phyloP scores from a whole-genome alignment of 2,113 vertebrate species.

The Neopipo cinnamomea region DNA sequence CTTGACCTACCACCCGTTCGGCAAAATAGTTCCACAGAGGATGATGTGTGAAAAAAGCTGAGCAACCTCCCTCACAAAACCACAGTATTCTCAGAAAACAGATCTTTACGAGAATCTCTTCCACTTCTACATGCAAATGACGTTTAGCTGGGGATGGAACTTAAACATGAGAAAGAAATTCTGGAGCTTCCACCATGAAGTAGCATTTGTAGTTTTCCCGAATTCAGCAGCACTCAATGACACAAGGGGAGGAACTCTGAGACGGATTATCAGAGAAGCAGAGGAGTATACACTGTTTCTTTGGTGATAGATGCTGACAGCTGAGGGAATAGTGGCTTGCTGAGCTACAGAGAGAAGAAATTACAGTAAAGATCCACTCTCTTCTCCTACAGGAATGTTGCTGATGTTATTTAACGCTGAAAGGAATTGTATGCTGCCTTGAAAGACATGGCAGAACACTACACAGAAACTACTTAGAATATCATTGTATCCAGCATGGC shows the following conservation, averaged over 20 bases:
- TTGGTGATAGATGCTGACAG: background rate
- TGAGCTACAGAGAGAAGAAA: background rate
- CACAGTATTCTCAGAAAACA: background rate
- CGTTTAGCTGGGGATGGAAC: background rate
- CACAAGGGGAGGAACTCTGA: background rate
- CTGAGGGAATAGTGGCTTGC: background rate
- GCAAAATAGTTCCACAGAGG: background rate
- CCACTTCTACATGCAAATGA: background rate
- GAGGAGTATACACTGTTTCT: background rate
- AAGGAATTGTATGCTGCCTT: background rate
- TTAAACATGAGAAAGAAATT: background rate
- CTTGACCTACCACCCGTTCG: background rate
- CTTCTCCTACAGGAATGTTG: background rate
- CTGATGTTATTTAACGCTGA: background rate
- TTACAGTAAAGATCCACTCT: background rate
- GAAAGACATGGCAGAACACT: background rate
- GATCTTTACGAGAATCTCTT: background rate
- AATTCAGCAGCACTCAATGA: background rate
- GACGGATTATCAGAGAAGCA: background rate
- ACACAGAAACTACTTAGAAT: background rate
- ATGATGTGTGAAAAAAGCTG: background rate
- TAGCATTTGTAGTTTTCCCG: background rate
- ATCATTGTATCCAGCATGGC: background rate
- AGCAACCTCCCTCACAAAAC: background rate
- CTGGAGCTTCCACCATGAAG: background rate